Evolutionary conservation across 1,140 invertebrate genomes (phyloP).

Genomic region (Hestina assimilis): DNA sequence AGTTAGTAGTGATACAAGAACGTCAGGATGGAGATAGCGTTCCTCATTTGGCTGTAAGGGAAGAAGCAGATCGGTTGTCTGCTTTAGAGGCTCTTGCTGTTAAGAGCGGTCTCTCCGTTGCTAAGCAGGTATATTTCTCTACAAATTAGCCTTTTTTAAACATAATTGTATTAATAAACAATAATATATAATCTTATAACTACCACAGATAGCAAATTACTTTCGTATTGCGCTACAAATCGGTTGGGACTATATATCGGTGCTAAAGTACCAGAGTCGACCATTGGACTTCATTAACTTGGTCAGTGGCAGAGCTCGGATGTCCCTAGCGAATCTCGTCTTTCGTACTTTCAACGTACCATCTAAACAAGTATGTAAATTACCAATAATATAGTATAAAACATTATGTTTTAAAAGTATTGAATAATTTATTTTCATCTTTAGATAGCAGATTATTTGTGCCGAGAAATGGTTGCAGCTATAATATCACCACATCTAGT

Average conservation of each 20-base stretch:
- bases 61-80: constrained; percentile 63
- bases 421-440: constrained; percentile 27
- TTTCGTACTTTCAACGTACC: constrained; percentile 72
- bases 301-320: constrained; percentile 65
- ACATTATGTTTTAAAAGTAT: not conserved
- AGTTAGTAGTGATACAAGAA: constrained; percentile 69
- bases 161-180: not conserved
- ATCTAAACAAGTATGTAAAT: constrained; percentile 57
- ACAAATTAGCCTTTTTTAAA: too few species aligned
- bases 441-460: constrained; percentile 79
- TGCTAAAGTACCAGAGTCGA: constrained; percentile 67
- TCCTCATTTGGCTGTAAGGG: constrained; percentile 54
- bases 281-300: constrained; percentile 72
- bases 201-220: constrained; percentile 58
- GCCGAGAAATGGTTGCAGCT: constrained; percentile 76
- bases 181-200: not conserved
- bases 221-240: constrained; percentile 72
- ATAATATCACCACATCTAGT: constrained; percentile 72
- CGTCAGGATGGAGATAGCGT: constrained; percentile 51
- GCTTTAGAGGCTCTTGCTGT: constrained; percentile 68
- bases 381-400: constrained; percentile 8
- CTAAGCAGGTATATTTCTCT: constrained; percentile 73
- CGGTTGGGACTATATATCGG: constrained; percentile 66
- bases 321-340: constrained; percentile 73
- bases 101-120: constrained; percentile 53